These are phyloP conservation scores for Hirundichthys speculiger DNA, from an alignment of 2,113 vertebrate genomes.

Conservation along the genomic window DNA sequence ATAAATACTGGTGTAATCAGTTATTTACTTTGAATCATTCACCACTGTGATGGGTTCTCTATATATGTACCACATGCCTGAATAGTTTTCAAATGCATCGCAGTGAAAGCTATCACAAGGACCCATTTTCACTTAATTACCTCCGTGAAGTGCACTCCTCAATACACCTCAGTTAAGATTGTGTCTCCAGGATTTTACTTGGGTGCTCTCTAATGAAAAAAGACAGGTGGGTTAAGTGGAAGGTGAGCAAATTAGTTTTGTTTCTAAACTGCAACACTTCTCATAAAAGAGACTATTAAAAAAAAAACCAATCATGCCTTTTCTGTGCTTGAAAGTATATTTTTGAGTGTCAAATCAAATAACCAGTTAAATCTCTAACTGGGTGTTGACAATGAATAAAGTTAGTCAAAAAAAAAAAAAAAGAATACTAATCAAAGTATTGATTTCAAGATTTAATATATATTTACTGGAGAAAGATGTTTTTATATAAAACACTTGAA, in stretches of 20 bases:
- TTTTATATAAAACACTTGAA: too few species aligned
- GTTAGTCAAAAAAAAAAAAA: too few species aligned
- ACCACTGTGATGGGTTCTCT: too few species aligned
- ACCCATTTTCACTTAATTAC: conserved; percentile 52
- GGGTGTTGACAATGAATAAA: too few species aligned
- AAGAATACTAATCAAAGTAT: too few species aligned
- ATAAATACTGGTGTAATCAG: too few species aligned
- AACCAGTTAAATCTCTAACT: too few species aligned
- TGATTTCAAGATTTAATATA: too few species aligned
- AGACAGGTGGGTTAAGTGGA: conserved; percentile 39
- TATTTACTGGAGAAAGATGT: too few species aligned
- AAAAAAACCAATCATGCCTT: background rate
- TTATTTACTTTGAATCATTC: too few species aligned
- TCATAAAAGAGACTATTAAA: background rate
- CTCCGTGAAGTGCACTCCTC: conserved; percentile 41
- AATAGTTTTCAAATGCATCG: conserved; percentile 49
- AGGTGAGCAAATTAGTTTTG: conserved; percentile 50
- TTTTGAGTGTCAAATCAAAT: too few species aligned
- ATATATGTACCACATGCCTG: conserved; percentile 9
- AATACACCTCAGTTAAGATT: conserved; percentile 65
- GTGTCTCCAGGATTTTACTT: conserved; percentile 40
- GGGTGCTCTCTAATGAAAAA: conserved; percentile 53
- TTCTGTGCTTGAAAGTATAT: too few species aligned
- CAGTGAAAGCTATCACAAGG: conserved; percentile 58
- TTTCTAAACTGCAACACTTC: background rate